Conservation (phyloP, 2,113 vertebrate genomes). For the Catharus fuscescens region DNA sequence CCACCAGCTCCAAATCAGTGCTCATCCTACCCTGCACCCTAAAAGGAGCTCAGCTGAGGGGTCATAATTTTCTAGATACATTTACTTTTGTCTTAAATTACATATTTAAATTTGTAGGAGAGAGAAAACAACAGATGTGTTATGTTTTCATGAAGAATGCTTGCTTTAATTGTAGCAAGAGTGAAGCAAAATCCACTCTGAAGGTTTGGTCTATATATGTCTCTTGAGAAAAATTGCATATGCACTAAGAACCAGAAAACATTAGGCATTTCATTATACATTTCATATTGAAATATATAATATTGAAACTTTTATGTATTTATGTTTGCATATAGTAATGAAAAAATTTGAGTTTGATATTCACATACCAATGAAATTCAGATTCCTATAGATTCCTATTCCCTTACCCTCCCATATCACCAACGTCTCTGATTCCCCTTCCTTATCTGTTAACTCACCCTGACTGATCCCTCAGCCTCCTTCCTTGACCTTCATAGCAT, state of each 20-base stretch:
- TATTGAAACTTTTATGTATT: not conserved
- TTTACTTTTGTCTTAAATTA: not conserved
- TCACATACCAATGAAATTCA: not conserved
- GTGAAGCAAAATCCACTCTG: not conserved
- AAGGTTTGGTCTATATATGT: not conserved
- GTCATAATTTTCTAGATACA: not conserved
- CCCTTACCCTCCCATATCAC: not conserved
- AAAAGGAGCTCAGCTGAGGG: not conserved
- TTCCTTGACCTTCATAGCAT: not conserved
- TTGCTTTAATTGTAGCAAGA: not conserved
- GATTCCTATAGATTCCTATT: not conserved
- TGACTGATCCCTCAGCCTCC: not conserved
- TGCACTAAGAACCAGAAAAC: not conserved
- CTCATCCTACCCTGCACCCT: not conserved
- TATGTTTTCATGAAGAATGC: not conserved
- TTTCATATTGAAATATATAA: not conserved
- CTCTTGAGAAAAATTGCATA: not conserved
- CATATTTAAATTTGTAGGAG: not conserved
- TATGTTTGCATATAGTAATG: not conserved
- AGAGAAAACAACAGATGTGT: not conserved
- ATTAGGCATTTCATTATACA: not conserved
- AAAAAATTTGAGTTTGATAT: not conserved
- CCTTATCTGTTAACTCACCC: not conserved
- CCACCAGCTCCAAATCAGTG: not conserved
- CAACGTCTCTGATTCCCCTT: not conserved